Evolutionary conservation across 1,140 invertebrate genomes (phyloP).

Genomic region (Leptopilina boulardi): DNA sequence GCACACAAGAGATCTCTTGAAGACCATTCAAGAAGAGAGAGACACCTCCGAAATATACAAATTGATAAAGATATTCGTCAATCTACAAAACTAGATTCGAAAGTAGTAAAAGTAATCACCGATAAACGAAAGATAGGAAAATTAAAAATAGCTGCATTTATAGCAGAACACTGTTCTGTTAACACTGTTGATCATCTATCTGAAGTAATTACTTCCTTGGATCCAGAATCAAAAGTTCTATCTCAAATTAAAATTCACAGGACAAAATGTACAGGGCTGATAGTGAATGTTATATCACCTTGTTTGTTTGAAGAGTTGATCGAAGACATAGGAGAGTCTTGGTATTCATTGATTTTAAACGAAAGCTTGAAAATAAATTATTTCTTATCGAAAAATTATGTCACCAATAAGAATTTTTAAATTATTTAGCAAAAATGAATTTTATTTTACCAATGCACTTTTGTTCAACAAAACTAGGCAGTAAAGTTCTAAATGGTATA

Average conservation of each 20-base stretch:
- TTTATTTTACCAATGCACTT: too few species aligned
- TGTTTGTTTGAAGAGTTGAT: slow-evolving; percentile 58
- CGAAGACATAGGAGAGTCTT: slow-evolving; percentile 57
- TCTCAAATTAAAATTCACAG: slow-evolving; percentile 60
- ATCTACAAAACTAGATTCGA: background rate
- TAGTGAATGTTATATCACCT: slow-evolving; percentile 39
- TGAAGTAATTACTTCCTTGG: slow-evolving; percentile 52
- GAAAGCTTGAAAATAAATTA: too few species aligned
- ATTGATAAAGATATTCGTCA: background rate
- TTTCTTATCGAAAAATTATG: too few species aligned
- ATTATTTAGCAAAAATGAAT: too few species aligned
- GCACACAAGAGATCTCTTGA: slow-evolving; percentile 13
- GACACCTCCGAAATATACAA: background rate
- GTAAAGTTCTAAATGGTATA: too few species aligned
- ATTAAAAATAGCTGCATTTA: slow-evolving; percentile 66
- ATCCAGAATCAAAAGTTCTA: slow-evolving; percentile 52
- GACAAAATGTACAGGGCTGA: slow-evolving; percentile 52
- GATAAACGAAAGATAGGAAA: slow-evolving; percentile 58
- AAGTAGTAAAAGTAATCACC: background rate
- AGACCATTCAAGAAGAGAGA: background rate
- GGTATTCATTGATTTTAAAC: slow-evolving; percentile 62
- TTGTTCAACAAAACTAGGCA: too few species aligned
- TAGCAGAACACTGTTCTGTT: slow-evolving; percentile 65
- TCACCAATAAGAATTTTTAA: too few species aligned
- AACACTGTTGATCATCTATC: slow-evolving; percentile 62